Evolutionary conservation across 2,888 invertebrate species (phyloP).

Genomic region (Chymomyza procnemis): DNA sequence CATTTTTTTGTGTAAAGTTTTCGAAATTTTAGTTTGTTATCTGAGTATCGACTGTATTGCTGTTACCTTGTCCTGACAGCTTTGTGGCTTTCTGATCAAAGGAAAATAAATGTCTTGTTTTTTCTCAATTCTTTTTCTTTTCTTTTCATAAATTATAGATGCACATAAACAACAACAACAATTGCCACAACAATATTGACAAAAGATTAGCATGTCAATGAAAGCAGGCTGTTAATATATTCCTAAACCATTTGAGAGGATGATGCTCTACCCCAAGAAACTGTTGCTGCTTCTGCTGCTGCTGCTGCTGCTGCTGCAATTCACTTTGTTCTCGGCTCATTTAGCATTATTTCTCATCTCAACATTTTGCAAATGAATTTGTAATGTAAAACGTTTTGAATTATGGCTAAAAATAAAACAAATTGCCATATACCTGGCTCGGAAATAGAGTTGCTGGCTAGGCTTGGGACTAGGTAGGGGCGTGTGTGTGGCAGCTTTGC

Average conservation of each 20-base stretch:
- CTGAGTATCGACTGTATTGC: neutral
- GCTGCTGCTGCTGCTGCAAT: neutral
- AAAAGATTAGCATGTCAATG: neutral
- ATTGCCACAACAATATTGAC: neutral
- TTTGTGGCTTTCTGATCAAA: neutral
- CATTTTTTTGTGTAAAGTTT: slow-evolving; percentile 5
- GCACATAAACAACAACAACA: slow-evolving; percentile 1
- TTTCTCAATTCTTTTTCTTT: no score
- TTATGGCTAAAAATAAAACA: neutral
- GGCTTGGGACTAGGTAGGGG: neutral
- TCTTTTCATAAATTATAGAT: slow-evolving; percentile 25
- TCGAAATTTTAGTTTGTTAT: neutral
- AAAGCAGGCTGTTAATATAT: neutral
- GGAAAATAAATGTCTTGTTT: slow-evolving; percentile 20
- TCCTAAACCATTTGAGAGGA: neutral
- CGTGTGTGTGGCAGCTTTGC: slow-evolving; percentile 15
- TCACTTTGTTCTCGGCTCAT: neutral
- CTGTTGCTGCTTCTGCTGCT: neutral
- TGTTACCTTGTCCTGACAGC: neutral
- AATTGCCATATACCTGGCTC: neutral
- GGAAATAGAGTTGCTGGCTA: neutral
- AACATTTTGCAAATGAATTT: neutral
- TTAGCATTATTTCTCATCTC: neutral
- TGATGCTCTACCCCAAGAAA: neutral
- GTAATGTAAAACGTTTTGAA: neutral